Conservation (phyloP, 2,888 invertebrate species). For the Leptopilina drosophilae region DNA sequence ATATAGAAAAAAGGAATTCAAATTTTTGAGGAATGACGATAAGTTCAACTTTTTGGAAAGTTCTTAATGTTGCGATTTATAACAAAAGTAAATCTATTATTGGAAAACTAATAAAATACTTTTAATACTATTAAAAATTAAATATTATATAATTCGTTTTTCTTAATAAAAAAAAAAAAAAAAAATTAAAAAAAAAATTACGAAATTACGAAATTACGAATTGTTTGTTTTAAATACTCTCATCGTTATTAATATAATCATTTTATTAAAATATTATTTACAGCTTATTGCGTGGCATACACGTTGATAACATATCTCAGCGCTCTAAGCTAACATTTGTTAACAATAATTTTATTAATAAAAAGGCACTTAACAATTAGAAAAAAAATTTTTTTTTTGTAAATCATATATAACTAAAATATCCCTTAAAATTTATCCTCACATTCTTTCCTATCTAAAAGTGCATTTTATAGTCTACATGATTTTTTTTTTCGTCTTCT, state of each 20-base stretch:
- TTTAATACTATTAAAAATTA: not conserved
- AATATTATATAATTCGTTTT: not conserved
- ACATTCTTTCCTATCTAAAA: conserved; percentile 20
- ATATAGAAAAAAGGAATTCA: no score
- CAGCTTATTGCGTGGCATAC: conserved; percentile 57
- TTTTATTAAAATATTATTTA: conserved; percentile 75
- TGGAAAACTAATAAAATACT: not conserved
- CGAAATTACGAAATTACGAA: no score
- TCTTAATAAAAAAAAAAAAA: no score
- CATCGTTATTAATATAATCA: conserved; percentile 61
- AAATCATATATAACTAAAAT: conserved; percentile 24
- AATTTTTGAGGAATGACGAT: no score
- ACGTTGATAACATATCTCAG: conserved; percentile 21
- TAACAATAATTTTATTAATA: conserved; percentile 31
- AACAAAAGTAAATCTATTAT: no score
- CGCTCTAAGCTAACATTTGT: conserved; percentile 34
- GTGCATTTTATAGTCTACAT: not conserved
- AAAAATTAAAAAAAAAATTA: no score
- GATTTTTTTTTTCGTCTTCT: not conserved
- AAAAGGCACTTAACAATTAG: conserved; percentile 28
- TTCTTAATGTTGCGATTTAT: no score
- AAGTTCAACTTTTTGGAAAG: no score
- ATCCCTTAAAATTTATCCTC: conserved; percentile 7
- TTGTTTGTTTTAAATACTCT: not conserved
- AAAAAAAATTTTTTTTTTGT: conserved; percentile 8